Conservation (phyloP, 2,113 vertebrate genomes). For the Phalacrocorax brasilianus region DNA sequence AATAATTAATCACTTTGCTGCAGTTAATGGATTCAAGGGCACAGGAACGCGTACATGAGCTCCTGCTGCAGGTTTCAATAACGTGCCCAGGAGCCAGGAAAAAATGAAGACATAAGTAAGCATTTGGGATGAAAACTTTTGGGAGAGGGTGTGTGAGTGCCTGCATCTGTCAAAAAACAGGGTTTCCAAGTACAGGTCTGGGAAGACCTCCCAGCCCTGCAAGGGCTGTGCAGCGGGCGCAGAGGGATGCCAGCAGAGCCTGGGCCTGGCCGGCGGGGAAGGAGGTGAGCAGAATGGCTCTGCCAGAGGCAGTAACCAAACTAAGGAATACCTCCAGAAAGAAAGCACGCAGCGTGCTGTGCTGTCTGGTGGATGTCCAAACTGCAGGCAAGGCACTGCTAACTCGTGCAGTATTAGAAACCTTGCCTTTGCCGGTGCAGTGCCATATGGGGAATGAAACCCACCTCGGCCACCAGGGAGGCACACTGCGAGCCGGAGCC, state of each 20-base stretch:
- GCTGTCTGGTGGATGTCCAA: not conserved
- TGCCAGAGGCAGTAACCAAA: not conserved
- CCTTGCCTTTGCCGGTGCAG: too few relatives aligned
- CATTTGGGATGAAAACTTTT: not conserved
- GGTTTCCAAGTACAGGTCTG: not conserved
- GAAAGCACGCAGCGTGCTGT: fast-evolving
- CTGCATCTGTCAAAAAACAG: fast-evolving
- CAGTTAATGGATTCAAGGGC: conserved; percentile 74
- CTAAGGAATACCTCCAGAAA: not conserved
- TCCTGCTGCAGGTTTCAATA: not conserved
- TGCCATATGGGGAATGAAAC: not conserved
- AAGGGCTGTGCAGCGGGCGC: fast-evolving
- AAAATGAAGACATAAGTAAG: not conserved
- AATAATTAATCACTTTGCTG: conserved; percentile 73
- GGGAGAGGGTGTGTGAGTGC: not conserved
- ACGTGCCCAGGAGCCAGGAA: not conserved
- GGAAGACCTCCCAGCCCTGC: not conserved
- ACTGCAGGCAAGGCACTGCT: not conserved
- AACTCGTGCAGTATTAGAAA: not conserved
- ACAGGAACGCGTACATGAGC: not conserved
- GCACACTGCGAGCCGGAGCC: too few relatives aligned
- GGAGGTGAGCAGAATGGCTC: not conserved
- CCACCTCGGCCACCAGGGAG: fast-evolving
- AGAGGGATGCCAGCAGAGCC: not conserved
- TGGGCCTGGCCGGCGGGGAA: fast-evolving